phyloP scores from a whole-genome alignment of 2,888 invertebrate species.

The Therioaphis trifolii region DNA sequence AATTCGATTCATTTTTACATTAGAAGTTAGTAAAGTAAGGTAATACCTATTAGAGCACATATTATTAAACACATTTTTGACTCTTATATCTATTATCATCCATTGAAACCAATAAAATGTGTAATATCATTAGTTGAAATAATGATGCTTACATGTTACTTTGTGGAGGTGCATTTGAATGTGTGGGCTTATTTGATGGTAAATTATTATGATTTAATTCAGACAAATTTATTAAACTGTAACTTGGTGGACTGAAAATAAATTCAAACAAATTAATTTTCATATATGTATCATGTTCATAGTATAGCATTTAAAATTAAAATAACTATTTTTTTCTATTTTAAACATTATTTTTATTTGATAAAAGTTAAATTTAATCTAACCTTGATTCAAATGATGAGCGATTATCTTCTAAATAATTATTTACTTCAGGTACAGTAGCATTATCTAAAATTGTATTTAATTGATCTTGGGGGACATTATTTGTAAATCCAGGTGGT shows the following conservation, averaged over 20 bases:
- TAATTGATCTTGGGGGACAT: slow-evolving; percentile 15
- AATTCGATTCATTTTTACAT: too few species aligned
- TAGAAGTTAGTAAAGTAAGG: too few species aligned
- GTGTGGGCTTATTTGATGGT: slow-evolving; percentile 4
- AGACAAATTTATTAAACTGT: slow-evolving; percentile 21
- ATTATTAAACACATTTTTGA: too few species aligned
- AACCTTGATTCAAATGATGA: slow-evolving; percentile 22
- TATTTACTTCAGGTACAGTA: not conserved
- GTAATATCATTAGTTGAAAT: not conserved
- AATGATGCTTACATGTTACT: slow-evolving; percentile 29
- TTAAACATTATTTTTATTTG: not conserved
- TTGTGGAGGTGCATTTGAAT: slow-evolving; percentile 35
- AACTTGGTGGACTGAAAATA: slow-evolving; percentile 25
- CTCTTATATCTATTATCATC: too few species aligned
- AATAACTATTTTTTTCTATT: not conserved
- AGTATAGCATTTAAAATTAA: not conserved
- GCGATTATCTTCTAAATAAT: slow-evolving; percentile 1
- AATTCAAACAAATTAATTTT: not conserved
- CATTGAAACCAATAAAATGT: too few species aligned
- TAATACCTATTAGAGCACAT: too few species aligned
- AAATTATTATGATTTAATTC: slow-evolving; percentile 11
- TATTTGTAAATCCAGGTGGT: not conserved
- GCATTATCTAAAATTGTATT: slow-evolving; percentile 26
- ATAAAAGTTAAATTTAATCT: not conserved
- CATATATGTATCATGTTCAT: too few species aligned